Conservation (phyloP, 2,888 invertebrate species). For the Archips crataeganus region DNA sequence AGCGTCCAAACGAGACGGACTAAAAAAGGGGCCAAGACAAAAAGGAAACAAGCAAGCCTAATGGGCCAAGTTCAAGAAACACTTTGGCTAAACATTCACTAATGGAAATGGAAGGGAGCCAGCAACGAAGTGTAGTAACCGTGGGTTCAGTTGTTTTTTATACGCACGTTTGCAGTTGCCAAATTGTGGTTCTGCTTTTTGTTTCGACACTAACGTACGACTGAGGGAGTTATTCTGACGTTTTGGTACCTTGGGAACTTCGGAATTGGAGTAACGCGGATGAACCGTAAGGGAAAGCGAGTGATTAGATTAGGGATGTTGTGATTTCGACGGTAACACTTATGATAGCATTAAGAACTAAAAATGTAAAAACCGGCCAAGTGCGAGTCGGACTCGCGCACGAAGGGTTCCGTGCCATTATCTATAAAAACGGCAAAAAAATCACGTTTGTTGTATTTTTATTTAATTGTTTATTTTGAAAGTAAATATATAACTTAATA, state of each 20-base stretch:
- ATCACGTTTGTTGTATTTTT: no score
- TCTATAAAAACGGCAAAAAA: no score
- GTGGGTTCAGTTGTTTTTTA: slow-evolving; percentile 70
- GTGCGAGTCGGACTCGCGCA: no score
- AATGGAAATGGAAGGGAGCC: slow-evolving; percentile 84
- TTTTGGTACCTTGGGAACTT: slow-evolving; percentile 16
- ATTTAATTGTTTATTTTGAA: no score
- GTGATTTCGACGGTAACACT: no score
- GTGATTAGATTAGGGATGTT: no score
- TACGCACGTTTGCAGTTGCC: slow-evolving; percentile 68
- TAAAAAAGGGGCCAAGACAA: slow-evolving; percentile 76
- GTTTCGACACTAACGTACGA: slow-evolving; percentile 47
- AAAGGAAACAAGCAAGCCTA: slow-evolving; percentile 71
- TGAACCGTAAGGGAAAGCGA: neutral
- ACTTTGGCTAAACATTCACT: slow-evolving; percentile 84
- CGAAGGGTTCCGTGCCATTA: no score
- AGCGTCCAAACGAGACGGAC: slow-evolving; percentile 61
- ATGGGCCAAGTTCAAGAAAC: slow-evolving; percentile 83
- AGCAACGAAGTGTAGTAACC: slow-evolving; percentile 59
- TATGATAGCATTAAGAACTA: no score
- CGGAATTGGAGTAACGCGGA: neutral
- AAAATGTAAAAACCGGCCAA: no score
- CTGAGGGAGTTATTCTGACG: slow-evolving; percentile 17
- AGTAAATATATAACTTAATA: no score
- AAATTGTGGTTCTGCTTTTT: slow-evolving; percentile 62